Base-by-base conservation (phyloP, 2,888 invertebrate genomes). In the Drosophila nigricruria region DNA sequence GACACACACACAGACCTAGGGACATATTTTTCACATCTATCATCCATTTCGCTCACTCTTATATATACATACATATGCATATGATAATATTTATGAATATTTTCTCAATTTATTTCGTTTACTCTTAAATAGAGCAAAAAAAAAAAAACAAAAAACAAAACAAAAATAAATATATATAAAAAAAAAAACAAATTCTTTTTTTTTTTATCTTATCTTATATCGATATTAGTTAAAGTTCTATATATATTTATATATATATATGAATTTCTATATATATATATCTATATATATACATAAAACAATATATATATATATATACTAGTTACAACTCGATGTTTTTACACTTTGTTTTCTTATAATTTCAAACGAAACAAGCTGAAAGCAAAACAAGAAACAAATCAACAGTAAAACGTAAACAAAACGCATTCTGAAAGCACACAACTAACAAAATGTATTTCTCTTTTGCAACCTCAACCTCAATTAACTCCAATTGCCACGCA, bases 361-460 rank as follows among this genome's bases (percentile, higher is more conserved):
- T 77, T 79, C 9, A 9, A 65, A 66, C 56, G n/a, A 72, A 77
- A 63, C 63, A 69, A 54, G 32, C 50, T 56, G 23, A 70, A 69
- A 70, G 42, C 50, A 49, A 34, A 53, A 38, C 73, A 70, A 50
- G 47, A 54, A 70, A 70, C 70, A 63, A 77, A 81, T 63, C 63
- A 65, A 80, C 56, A 58, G 57, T 52, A 43, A 68, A 53, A 50
- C 50, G 27, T 57, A 45, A 50, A 20, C 25, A 30, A 43, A 38
- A 54, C 59, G n/a, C 49, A 54, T 43, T 53, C 40, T 34, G 45
- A 50, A 50, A 60, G 58, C 75, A 73, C 45, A 64, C 64, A 73
- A 81, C 84, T 84, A 88, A 85, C 69, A 81, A 70, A 36, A 40
- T 23, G 14, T 27, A 74, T 87, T 69, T 89, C 69, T 85, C 71